Evolutionary conservation across 2,113 vertebrate genomes (phyloP).

Genomic region (Andinoacara biseriatus): DNA sequence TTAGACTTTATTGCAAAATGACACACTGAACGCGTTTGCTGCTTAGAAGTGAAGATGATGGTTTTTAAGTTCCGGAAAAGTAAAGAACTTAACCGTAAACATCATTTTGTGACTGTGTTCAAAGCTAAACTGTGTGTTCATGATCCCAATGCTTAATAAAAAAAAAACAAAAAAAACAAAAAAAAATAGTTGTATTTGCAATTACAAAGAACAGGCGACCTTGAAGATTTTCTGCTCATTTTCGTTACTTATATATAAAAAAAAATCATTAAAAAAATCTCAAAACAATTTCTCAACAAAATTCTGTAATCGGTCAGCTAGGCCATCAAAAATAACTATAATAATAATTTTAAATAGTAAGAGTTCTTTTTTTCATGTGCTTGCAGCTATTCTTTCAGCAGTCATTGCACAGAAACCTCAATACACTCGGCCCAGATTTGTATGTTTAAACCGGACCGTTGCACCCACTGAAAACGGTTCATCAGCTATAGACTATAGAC

Average conservation of each 20-base stretch:
- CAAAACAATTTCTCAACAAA: background rate
- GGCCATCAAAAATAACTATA: background rate
- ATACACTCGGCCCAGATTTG: background rate
- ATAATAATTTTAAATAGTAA: background rate
- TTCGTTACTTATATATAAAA: background rate
- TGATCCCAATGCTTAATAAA: background rate
- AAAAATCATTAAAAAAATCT: too few relatives aligned
- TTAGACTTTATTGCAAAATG: background rate
- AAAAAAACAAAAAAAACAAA: background rate
- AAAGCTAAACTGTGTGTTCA: background rate
- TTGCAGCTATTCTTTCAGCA: background rate
- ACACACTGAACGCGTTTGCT: background rate
- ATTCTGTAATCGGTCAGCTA: background rate
- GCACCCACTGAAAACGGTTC: background rate
- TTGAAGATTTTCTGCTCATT: background rate
- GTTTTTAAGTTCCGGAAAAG: background rate
- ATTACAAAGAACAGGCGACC: background rate
- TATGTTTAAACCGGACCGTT: background rate
- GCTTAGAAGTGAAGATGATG: background rate
- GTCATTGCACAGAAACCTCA: background rate
- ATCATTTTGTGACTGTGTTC: background rate
- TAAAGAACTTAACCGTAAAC: background rate
- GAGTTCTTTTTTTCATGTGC: background rate
- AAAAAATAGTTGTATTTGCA: background rate
- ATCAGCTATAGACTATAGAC: background rate